Conservation (phyloP, 2,888 invertebrate genomes). For the Patella pellucida region DNA sequence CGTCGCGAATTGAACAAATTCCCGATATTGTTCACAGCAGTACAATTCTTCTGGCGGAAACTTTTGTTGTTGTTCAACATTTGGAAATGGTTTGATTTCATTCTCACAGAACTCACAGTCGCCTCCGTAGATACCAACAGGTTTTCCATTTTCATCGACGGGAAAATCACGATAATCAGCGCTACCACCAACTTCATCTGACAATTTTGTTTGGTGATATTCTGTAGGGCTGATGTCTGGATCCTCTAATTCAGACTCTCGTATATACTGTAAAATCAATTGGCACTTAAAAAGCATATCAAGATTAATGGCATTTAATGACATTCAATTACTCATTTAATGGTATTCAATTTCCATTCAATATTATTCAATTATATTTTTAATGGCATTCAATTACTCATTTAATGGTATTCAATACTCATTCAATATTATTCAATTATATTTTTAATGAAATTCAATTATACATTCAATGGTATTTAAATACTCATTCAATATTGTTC, state of each 20-base stretch:
- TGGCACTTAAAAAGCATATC: background rate
- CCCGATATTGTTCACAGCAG: slow-evolving; percentile 67
- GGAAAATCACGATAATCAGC: slow-evolving; percentile 24
- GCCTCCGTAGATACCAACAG: slow-evolving; percentile 55
- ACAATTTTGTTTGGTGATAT: too few relatives aligned
- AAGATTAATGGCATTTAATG: too few relatives aligned
- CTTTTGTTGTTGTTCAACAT: slow-evolving; percentile 61
- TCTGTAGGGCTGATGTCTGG: slow-evolving; percentile 25
- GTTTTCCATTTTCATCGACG: slow-evolving; percentile 43
- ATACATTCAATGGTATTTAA: too few relatives aligned
- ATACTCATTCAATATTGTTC: too few relatives aligned
- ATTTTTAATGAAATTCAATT: too few relatives aligned
- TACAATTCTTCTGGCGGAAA: slow-evolving; percentile 62
- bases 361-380: too few relatives aligned
- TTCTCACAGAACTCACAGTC: slow-evolving; percentile 66
- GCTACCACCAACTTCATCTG: too few relatives aligned
- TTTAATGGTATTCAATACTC: too few relatives aligned
- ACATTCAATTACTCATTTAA: too few relatives aligned
- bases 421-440: too few relatives aligned
- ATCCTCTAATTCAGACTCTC: slow-evolving; percentile 56
- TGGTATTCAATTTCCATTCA: too few relatives aligned
- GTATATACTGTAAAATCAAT: slow-evolving; percentile 48
- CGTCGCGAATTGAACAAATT: slow-evolving; percentile 65
- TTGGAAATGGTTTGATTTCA: slow-evolving; percentile 63
- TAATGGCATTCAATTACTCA: too few relatives aligned